phyloP scores from a whole-genome alignment of 2,113 vertebrate species.

The Ibidorhyncha struthersii region DNA sequence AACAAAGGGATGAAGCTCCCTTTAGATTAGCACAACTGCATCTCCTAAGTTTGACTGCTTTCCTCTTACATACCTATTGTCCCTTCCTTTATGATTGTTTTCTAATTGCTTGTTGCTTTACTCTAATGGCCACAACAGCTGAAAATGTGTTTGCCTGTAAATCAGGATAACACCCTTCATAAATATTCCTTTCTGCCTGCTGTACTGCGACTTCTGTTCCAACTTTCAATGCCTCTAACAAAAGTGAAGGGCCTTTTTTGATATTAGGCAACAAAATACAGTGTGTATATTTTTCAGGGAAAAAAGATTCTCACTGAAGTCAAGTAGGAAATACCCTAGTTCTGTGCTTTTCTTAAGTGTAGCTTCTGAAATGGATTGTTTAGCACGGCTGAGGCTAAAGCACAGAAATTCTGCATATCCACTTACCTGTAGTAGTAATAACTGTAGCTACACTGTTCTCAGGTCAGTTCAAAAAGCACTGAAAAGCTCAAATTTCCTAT shows the following conservation, averaged over 20 bases:
- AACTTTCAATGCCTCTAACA: neutral
- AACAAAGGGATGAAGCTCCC: neutral
- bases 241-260: neutral
- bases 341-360: neutral
- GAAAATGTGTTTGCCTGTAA: neutral
- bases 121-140: neutral
- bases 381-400: neutral
- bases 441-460: neutral
- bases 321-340: neutral
- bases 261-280: neutral
- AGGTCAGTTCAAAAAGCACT: neutral
- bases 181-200: rapidly evolving
- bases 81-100: neutral
- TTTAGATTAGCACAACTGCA: neutral
- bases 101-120: neutral
- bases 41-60: neutral
- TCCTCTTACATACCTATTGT: neutral
- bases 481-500: neutral
- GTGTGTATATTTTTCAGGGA: neutral
- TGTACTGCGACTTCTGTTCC: neutral
- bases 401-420: neutral
- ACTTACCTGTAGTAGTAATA: neutral
- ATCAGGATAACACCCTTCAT: neutral
- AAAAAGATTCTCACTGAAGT: neutral
- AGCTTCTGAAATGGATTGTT: neutral